Base-by-base conservation (phyloP, 2,888 invertebrate genomes). In the Xiphydria camelus region DNA sequence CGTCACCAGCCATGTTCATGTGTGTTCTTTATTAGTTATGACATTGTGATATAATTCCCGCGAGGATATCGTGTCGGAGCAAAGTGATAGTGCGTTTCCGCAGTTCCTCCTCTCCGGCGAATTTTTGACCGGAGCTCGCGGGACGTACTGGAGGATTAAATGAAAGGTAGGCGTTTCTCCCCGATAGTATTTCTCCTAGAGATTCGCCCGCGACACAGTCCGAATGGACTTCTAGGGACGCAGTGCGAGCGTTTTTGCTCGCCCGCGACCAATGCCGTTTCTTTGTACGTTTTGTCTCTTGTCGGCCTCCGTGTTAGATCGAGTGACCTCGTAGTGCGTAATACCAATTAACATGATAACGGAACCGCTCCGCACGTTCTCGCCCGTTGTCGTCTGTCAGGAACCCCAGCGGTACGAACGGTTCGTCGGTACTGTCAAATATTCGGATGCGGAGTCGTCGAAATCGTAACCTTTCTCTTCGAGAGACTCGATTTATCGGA, bases 21-120 rank as follows among this genome's bases (percentile, higher is more conserved):
- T 56, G 58, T 66, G 56, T 60, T 53, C 58, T 59, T 61, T 62
- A n/a, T n/a, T n/a, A 69, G 60, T 66, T 62, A 54, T 64, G 62
- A 63, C 59, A 61, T 66, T 57, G 61, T 59, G 59, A 62, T 62
- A 61, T 57, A 59, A 64, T 59, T 50, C 26, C 31, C 20, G 25
- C 22, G 15, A 33, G 21, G n/a, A 29, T 37, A 25, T 34, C 40
- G 31, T 48, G 39, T 15, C 23, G 25, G 18, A 18, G 34, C 22
- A 19, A 9, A 35, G 22, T 20, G 25, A 10, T 20, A 21, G 18
- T 23, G 33, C n/a, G 20, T 35, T 23, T 44, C 32, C 43, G 21
- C 37, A 25, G 10, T 36, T 41, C 34, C 35, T 33, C 23, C 31
- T 22, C 44, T 45, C 40, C 38, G 34, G 20, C 43, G 39, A 49